Conservation (phyloP, 2,797 vertebrate species). For the Erethizon dorsatum region DNA sequence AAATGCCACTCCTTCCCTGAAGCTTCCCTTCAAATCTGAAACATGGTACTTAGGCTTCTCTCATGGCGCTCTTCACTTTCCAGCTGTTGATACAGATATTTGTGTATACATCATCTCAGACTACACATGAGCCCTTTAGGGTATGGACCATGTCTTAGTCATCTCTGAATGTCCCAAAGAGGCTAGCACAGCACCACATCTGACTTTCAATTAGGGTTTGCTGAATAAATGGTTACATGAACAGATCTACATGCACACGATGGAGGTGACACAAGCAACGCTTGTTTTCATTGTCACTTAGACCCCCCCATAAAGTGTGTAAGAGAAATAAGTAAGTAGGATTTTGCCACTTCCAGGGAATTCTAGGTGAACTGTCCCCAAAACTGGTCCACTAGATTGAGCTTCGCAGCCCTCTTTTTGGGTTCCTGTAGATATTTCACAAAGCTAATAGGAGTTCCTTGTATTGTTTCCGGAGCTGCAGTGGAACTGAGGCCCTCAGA, state of each 20-base stretch:
- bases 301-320: background rate
- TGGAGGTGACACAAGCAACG: background rate
- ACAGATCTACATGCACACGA: background rate
- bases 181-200: background rate
- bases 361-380: background rate
- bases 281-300: background rate
- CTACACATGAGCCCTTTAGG: background rate
- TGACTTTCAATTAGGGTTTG: background rate
- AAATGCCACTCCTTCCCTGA: background rate
- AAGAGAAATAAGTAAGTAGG: background rate
- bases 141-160: background rate
- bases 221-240: background rate
- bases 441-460: background rate
- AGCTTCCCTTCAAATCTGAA: background rate
- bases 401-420: background rate
- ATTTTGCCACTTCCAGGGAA: background rate
- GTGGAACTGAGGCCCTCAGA: background rate
- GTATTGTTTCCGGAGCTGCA: background rate
- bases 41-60: background rate
- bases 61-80: background rate
- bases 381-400: background rate
- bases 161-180: background rate
- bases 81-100: background rate
- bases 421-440: background rate
- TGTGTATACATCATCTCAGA: background rate